Evolutionary conservation across 1,140 invertebrate genomes (phyloP).

Genomic region (Augochlora pura): DNA sequence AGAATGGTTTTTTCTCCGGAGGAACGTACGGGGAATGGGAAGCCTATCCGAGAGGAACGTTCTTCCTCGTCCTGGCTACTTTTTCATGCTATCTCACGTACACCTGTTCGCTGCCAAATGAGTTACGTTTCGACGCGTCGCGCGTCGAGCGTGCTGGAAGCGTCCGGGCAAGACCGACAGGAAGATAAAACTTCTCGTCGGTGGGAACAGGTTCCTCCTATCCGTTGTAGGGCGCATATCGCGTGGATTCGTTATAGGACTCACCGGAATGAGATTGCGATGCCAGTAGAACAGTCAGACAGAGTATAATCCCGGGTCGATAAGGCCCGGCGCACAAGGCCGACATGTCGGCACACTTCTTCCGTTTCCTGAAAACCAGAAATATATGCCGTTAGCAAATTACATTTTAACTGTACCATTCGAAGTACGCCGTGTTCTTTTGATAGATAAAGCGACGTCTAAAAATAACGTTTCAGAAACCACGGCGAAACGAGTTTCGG

Average conservation of each 20-base stretch:
- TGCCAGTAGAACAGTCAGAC: slow-evolving; percentile 70
- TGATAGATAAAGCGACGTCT: background rate
- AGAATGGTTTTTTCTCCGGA: background rate
- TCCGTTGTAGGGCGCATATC: slow-evolving; percentile 12
- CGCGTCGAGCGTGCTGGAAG: slow-evolving; percentile 23
- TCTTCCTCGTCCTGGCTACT: slow-evolving; percentile 36
- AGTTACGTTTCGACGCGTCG: slow-evolving; percentile 50
- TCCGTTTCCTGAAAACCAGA: slow-evolving; percentile 73
- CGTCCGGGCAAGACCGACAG: slow-evolving; percentile 37
- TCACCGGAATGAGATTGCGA: slow-evolving; percentile 74
- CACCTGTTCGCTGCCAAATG: slow-evolving; percentile 55
- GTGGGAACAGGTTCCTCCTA: background rate
- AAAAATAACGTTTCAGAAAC: background rate
- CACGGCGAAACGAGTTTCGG: background rate
- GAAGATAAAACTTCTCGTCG: slow-evolving; percentile 19
- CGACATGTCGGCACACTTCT: slow-evolving; percentile 77
- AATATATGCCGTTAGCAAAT: slow-evolving; percentile 3
- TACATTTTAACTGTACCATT: background rate
- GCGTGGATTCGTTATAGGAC: slow-evolving; percentile 53
- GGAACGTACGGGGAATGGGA: background rate
- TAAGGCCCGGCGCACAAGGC: slow-evolving; percentile 76
- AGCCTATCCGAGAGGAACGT: background rate
- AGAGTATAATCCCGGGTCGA: slow-evolving; percentile 76
- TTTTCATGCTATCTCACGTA: slow-evolving; percentile 51
- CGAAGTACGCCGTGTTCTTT: background rate